Evolutionary conservation across 1,140 invertebrate species (phyloP), one percentile per base, ranked within the genome.

Genomic region (Asobara japonica): DNA sequence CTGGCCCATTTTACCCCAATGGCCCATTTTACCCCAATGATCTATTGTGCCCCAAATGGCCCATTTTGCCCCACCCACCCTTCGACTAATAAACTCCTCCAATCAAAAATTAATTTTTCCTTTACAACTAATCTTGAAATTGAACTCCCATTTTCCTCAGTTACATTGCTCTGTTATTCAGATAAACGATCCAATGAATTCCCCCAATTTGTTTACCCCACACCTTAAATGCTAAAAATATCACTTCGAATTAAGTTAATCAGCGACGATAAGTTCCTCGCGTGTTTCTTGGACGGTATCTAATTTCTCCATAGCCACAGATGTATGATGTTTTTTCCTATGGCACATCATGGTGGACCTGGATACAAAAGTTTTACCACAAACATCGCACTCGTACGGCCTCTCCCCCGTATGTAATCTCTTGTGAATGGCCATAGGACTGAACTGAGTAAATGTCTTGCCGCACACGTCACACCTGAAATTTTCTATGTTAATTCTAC

Each of bases 311-410:
- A 48, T 61, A 31, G 8, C 20, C 10, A 0, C 18, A 7, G 20
- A 60, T 8, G 61, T 18, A 48, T 83, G 82, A 76, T 91, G 89
- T 77, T 90, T 91, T 73, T 91, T 91, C 69, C 84, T 86, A 75
- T 91, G 90, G 8, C 87, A 86, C 88, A 90, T 89, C 90, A 91
- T 90, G 0, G 90, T 90, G 0, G 90, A 90, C 45, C 87, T 80
- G 0, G 90, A 91, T 0, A 91, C 89, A 68, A 91, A 91, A 0
- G 86, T 82, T 75, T 89, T 90, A 1, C 88, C 85, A 79, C 94
- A 96, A 1, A 91, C 84, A 69, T 94, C 92, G 83, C 94, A 96
- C 41, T 90, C 88, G 79, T 95, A 96, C 0, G 94, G 94, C 65
- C 93, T 89, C 79, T 95, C 94, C 1, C 94, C 93, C 0, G 94